These are phyloP conservation scores for Ctenosaura bakeri DNA, from an alignment of 2,797 vertebrate species.

Conservation along the genomic window DNA sequence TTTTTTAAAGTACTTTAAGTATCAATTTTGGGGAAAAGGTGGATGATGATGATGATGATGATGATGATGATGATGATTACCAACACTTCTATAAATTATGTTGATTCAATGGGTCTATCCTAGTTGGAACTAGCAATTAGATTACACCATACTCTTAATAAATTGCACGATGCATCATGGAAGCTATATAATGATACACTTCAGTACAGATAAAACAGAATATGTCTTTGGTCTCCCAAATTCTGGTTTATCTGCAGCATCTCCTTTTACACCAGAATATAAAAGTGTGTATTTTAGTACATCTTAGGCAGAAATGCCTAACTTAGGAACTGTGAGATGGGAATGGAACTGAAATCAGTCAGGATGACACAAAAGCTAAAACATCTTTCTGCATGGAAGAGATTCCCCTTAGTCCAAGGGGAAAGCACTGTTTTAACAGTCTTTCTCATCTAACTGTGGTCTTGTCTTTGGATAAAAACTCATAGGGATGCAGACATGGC, in stretches of 20 bases:
- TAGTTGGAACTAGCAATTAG: too few species aligned
- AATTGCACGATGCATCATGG: too few species aligned
- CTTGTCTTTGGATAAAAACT: not conserved
- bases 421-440: not conserved
- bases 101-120: too few species aligned
- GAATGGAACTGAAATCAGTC: not conserved
- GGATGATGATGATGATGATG: too few species aligned
- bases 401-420: not conserved
- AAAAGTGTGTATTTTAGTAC: conserved; percentile 7
- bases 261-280: not conserved
- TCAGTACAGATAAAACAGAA: too few species aligned
- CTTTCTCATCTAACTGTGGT: not conserved
- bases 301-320: not conserved
- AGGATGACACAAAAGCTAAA: not conserved
- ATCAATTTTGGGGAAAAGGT: too few species aligned
- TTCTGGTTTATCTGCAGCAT: conserved; percentile 5
- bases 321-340: not conserved
- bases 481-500: not conserved
- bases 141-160: too few species aligned
- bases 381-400: not conserved
- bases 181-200: too few species aligned
- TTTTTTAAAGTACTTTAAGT: too few species aligned
- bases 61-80: too few species aligned
- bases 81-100: too few species aligned
- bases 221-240: not conserved